Evolutionary conservation across 2,113 vertebrate genomes (phyloP), one percentile per base, ranked within the genome.

Genomic region (Plectropomus leopardus): DNA sequence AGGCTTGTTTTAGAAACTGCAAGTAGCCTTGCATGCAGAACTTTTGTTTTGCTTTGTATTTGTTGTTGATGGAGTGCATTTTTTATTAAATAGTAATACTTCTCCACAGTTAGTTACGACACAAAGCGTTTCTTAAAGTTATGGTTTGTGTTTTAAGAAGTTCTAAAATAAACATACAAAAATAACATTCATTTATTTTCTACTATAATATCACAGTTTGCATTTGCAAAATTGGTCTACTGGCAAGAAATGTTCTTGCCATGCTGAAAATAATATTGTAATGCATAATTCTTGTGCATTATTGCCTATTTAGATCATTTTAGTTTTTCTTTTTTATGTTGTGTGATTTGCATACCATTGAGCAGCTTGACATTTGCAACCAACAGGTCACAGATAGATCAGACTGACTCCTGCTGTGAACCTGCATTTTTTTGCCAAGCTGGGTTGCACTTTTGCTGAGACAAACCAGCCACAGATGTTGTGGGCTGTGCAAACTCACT

Each of bases 291-390:
- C 17, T 32, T 65, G 13, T 34, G 32, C 36, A 50, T 1, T 42
- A 36, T 53, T 9, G 1, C 14, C 4, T 44, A 11, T 51, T 59
- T 45, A 1, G 5, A 4, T 15, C 10, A 40, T 21, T 53, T 59
- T 2, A n/a, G 16, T 15, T 32, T 30, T 14, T 47, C 0, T 32
- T 23, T 63, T 8, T 23, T 28, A 53, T 21, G 0, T 5, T 23
- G 4, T 72, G 6, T 54, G 3, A 58, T 72, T 58, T 64, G 40
- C 7, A 58, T 19, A 34, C 53, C 2, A 72, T 23, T 76, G 21
- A 72, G 50, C 61, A 75, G 28, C 23, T 57, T 70, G 48, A 44
- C 32, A 74, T 64, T 61, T 77, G 14, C 60, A 47, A 72, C n/a
- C 47, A 19, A 47, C 26, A 77, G 5, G 45, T 40, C 36, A 68